Percentiles rank a stretch among this genome's conserved stretches.
Evolutionary conservation across 92 coral and sea anemone species (phyloP).

Genomic region (Umimayanthus kanabou): DNA sequence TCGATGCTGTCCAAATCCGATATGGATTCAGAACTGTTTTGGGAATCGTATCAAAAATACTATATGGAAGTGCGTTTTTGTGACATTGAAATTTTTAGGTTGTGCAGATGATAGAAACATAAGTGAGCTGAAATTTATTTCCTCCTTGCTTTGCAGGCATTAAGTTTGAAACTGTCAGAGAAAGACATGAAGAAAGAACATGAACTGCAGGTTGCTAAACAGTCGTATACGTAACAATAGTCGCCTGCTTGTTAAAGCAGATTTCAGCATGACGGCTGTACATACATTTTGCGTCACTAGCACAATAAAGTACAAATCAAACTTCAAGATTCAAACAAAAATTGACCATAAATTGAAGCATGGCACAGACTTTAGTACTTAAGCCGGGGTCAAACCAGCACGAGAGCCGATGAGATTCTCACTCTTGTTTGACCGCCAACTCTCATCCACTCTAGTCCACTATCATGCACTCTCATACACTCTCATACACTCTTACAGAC

Average conservation of each 20-base stretch:
- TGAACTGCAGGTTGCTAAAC: slow-evolving; percentile 60
- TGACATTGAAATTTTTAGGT: too few relatives aligned
- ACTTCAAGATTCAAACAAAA: background rate
- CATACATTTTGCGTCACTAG: background rate
- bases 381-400: too few relatives aligned
- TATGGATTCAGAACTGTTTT: background rate
- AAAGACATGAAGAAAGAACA: slow-evolving; percentile 77
- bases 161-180: slow-evolving; percentile 64
- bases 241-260: background rate
- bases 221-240: slow-evolving; percentile 36
- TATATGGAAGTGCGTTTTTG: background rate
- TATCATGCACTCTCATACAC: too few relatives aligned
- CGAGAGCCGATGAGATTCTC: background rate
- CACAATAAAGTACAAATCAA: background rate
- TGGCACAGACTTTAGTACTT: too few relatives aligned
- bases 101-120: too few relatives aligned
- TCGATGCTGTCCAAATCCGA: background rate
- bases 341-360: too few relatives aligned
- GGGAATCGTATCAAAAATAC: background rate
- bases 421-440: too few relatives aligned
- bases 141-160: slow-evolving; percentile 53
- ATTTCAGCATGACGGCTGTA: too few relatives aligned
- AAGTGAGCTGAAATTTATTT: background rate
- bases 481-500: too few relatives aligned
- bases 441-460: too few relatives aligned